Conservation (phyloP, 2,888 invertebrate species). For the Chaitophorus viminalis region DNA sequence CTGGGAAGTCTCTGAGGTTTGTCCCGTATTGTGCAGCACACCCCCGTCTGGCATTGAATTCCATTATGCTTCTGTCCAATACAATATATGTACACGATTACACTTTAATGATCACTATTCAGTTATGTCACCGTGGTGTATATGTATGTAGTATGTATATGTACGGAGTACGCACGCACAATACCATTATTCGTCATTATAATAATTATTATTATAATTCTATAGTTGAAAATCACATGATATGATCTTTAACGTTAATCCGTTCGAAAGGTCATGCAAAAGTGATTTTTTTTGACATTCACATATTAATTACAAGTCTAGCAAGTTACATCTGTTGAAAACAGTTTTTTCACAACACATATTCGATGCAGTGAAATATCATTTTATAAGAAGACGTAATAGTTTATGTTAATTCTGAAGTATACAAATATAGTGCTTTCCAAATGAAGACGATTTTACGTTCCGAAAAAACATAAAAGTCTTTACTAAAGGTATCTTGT, state of each 20-base stretch:
- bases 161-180: neutral
- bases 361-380: neutral
- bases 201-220: neutral
- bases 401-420: neutral
- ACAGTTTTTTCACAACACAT: neutral
- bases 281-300: neutral
- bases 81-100: constrained; percentile 8
- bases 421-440: neutral
- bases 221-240: neutral
- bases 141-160: too few relatives aligned
- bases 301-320: neutral
- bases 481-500: neutral
- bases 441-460: neutral
- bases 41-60: neutral
- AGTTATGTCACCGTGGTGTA: neutral
- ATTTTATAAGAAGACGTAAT: neutral
- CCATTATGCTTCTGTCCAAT: neutral
- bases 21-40: neutral
- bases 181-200: neutral
- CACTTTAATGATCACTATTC: neutral
- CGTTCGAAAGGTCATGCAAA: neutral
- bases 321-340: neutral
- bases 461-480: neutral
- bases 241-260: neutral
- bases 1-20: constrained; percentile 18